Base-by-base conservation (phyloP, 2,888 invertebrate species). In the Halictus quadricinctus region DNA sequence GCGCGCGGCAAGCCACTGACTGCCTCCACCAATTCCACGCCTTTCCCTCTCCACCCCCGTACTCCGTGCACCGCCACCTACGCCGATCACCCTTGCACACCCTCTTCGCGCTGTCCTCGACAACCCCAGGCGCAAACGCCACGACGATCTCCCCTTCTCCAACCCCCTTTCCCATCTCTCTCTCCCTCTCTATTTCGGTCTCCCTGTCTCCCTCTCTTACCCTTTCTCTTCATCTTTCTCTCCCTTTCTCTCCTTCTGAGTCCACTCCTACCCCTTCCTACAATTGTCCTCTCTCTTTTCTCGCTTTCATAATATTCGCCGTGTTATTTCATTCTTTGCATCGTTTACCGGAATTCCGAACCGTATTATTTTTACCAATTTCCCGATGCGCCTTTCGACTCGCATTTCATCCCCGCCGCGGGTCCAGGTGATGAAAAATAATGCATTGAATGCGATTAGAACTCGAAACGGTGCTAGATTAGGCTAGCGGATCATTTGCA, bases 1-100 rank as follows among this genome's bases (percentile, higher is more conserved):
- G 92, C 94, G 94, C 94, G 92, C 93, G 93, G 91, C 94, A 93
- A 93, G 93, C 93, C 93, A 93, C 93, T 93, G 94, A 94, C 94
- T 94, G 92, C 90, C 91, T 93, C 90, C 90, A 89, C 89, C 91
- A 90, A 91, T 92, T 91, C 91, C 92, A 91, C 91, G 92, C 92
- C 92, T 92, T 92, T 90, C 91, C 90, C 88, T 86, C 80, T 85
- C 77, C 85, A 79, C 82, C 85, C 85, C 84, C 81, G 80, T 43
- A 10, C 70, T 77, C 80, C 80, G 80, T 77, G 84, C 82, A 82
- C 89, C 85, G 73, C 89, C 89, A 89, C 89, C 91, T 84, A 86
- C 83, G 85, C 88, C 89, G 87, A 87, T 87, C 89, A 88, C 88
- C 92, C 88, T 80, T 81, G 83, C 84, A 86, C 86, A 87, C 88